Evolutionary conservation across 2,797 vertebrate species (phyloP).

Genomic region (Lepilemur septentrionalis): DNA sequence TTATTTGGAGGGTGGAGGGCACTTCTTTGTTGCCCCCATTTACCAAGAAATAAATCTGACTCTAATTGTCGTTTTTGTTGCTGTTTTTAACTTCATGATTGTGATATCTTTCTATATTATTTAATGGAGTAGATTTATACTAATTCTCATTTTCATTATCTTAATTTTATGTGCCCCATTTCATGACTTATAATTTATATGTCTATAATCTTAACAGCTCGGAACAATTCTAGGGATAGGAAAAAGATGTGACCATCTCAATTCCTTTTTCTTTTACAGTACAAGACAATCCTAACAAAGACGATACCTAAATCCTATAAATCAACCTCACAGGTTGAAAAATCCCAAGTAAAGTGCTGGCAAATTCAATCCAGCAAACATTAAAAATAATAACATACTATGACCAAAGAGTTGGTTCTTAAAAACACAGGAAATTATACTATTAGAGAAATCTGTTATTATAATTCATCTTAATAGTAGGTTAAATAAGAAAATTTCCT

Average conservation of each 20-base stretch:
- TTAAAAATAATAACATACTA: background rate
- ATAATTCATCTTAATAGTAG: background rate
- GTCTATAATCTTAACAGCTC: background rate
- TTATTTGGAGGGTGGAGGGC: background rate
- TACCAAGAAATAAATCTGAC: background rate
- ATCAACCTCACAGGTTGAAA: background rate
- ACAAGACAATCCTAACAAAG: background rate
- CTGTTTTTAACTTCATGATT: background rate
- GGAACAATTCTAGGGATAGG: background rate
- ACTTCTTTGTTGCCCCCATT: background rate
- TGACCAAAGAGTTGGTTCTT: background rate
- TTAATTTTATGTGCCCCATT: background rate
- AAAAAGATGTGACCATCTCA: background rate
- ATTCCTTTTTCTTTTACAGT: background rate
- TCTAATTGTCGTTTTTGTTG: background rate
- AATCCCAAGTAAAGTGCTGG: background rate
- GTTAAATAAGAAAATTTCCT: background rate
- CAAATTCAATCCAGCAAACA: background rate
- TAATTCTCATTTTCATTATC: background rate
- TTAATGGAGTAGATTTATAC: background rate
- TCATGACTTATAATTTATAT: background rate
- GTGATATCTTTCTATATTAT: background rate
- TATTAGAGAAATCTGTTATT: background rate
- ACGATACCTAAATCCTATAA: background rate
- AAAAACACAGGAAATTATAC: background rate